These are phyloP conservation scores for Oscheius sp. DNA, from an alignment of 2,888 invertebrate genomes.

Conservation along the genomic window DNA sequence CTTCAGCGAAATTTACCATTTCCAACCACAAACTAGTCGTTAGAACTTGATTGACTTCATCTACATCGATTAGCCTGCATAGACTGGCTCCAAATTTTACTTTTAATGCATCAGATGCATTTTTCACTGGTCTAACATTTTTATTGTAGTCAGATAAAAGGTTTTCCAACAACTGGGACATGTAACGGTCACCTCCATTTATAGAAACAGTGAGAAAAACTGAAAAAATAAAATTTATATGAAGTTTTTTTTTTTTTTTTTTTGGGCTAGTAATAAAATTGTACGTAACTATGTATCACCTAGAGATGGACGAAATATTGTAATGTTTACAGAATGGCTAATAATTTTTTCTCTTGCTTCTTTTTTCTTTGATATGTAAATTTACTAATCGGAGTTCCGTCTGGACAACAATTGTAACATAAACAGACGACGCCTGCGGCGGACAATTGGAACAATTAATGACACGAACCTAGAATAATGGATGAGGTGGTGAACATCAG, in stretches of 20 bases:
- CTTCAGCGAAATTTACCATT: slow-evolving; percentile 45
- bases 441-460: slow-evolving; percentile 17
- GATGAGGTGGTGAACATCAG: slow-evolving; percentile 22
- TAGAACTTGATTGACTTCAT: slow-evolving; percentile 59
- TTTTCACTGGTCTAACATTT: slow-evolving; percentile 53
- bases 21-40: slow-evolving; percentile 62
- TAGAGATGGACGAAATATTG: too few species aligned
- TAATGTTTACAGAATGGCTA: too few species aligned
- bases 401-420: slow-evolving; percentile 1
- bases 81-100: slow-evolving; percentile 56
- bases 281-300: too few species aligned
- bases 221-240: background rate
- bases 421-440: background rate
- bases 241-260: too few species aligned
- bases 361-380: too few species aligned
- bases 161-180: slow-evolving; percentile 49
- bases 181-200: slow-evolving; percentile 37
- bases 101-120: slow-evolving; percentile 53
- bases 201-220: background rate
- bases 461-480: slow-evolving; percentile 27
- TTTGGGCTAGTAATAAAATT: too few species aligned
- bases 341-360: too few species aligned
- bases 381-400: background rate
- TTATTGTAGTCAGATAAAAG: slow-evolving; percentile 54
- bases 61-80: slow-evolving; percentile 58